These are phyloP conservation scores for Phoxinus phoxinus DNA, from an alignment of 2,113 vertebrate genomes.

Conservation along the genomic window DNA sequence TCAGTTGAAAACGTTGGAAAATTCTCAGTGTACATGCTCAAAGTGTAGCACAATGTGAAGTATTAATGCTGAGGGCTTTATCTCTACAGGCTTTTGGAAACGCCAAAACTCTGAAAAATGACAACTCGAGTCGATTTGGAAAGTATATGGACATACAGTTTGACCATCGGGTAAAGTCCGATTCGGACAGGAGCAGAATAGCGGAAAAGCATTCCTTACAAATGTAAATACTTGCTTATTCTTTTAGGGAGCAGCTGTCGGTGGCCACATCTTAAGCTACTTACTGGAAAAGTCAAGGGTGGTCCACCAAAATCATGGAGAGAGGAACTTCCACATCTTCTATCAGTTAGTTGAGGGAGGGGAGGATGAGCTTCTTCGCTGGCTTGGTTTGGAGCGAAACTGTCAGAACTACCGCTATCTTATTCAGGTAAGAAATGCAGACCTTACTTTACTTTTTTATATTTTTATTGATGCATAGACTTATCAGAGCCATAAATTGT, in stretches of 20 bases:
- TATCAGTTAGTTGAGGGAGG: conserved; percentile 92
- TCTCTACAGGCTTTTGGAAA: conserved; percentile 91
- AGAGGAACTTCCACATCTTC: conserved; percentile 98
- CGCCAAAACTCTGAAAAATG: conserved; percentile 93
- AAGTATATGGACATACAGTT: conserved; percentile 99
- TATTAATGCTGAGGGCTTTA: background rate
- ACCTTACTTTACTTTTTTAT: background rate
- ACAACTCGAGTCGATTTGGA: conserved; percentile 98
- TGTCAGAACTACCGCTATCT: conserved; percentile 87
- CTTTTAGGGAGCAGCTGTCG: conserved; percentile 88
- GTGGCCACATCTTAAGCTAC: conserved; percentile 94
- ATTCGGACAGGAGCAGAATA: background rate
- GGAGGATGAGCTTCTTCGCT: conserved; percentile 81
- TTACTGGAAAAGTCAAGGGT: conserved; percentile 95
- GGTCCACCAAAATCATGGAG: conserved; percentile 91
- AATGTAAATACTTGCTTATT: background rate
- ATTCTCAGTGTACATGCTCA: background rate
- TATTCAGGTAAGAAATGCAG: conserved; percentile 77
- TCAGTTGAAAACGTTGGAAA: background rate
- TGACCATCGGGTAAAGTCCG: conserved; percentile 86
- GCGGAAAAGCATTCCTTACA: background rate
- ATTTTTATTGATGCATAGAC: background rate
- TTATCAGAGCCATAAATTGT: background rate
- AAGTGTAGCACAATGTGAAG: background rate
- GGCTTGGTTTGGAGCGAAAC: conserved; percentile 87